These are phyloP conservation scores for Entomyzon cyanotis DNA, from an alignment of 2,113 vertebrate genomes.

Conservation along the genomic window DNA sequence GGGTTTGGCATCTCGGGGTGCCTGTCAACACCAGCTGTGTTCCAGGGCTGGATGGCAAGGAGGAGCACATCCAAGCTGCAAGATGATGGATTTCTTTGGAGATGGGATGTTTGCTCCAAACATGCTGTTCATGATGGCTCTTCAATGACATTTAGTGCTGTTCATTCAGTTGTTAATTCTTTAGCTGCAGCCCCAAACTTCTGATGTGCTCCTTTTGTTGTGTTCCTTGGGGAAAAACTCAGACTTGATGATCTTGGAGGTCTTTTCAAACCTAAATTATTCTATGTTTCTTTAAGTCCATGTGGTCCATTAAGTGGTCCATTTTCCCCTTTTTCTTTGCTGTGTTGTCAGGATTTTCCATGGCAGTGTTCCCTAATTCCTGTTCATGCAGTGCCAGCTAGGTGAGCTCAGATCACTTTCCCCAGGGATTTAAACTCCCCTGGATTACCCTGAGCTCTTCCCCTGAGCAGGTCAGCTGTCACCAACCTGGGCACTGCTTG, in stretches of 20 bases:
- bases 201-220: background rate
- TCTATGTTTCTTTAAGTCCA: background rate
- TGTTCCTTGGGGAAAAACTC: background rate
- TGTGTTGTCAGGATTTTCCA: background rate
- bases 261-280: background rate
- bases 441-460: background rate
- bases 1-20: background rate
- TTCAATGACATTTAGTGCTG: background rate
- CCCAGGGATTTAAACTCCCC: background rate
- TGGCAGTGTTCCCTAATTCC: background rate
- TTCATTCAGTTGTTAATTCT: background rate
- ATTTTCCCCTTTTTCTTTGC: background rate
- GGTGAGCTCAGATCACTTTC: background rate
- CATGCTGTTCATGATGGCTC: rapidly evolving
- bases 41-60: background rate
- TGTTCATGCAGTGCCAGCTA: background rate
- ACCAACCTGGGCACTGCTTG: background rate
- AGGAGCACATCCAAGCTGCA: background rate
- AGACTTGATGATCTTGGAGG: background rate
- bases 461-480: background rate
- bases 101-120: background rate
- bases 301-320: background rate
- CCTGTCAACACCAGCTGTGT: background rate
- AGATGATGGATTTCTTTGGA: background rate
- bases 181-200: background rate